These are phyloP conservation scores for Takifugu flavidus DNA, from an alignment of 2,113 vertebrate genomes.

Conservation along the genomic window DNA sequence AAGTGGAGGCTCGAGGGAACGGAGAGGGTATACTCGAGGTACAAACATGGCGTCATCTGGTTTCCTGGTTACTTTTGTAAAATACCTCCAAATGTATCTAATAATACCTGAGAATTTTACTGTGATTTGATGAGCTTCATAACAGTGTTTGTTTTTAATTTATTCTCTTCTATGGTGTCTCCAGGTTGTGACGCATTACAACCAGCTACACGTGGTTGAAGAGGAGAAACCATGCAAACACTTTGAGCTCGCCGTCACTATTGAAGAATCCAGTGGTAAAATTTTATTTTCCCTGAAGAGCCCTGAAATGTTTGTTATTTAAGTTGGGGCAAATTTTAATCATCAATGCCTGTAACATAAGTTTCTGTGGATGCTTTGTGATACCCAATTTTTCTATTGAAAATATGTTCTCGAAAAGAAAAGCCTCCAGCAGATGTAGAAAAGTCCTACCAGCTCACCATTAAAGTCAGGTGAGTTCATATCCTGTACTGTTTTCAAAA, in stretches of 20 bases:
- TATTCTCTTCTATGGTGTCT: neutral
- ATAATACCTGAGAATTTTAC: too few relatives aligned
- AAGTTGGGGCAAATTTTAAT: neutral
- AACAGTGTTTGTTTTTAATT: neutral
- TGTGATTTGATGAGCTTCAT: too few relatives aligned
- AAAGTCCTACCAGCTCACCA: constrained; percentile 64
- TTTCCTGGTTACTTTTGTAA: too few relatives aligned
- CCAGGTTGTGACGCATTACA: constrained; percentile 76
- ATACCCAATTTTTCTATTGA: neutral
- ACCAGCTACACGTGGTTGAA: constrained; percentile 68
- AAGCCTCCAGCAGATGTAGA: constrained; percentile 61
- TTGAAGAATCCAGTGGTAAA: constrained; percentile 62
- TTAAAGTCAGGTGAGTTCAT: constrained; percentile 66
- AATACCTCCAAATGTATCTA: too few relatives aligned
- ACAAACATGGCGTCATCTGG: constrained; percentile 38
- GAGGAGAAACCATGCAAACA: constrained; percentile 59
- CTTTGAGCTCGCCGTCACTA: constrained; percentile 66
- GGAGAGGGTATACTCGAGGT: constrained; percentile 82
- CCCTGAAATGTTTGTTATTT: neutral
- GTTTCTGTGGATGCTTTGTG: neutral
- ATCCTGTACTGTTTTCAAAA: neutral
- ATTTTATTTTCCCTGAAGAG: neutral
- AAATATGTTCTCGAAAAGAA: constrained; percentile 33
- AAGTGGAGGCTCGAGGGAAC: constrained; percentile 70
- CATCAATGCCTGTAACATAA: too few relatives aligned